phyloP scores from a whole-genome alignment of 2,888 invertebrate genomes.

The Heliconius hortense region DNA sequence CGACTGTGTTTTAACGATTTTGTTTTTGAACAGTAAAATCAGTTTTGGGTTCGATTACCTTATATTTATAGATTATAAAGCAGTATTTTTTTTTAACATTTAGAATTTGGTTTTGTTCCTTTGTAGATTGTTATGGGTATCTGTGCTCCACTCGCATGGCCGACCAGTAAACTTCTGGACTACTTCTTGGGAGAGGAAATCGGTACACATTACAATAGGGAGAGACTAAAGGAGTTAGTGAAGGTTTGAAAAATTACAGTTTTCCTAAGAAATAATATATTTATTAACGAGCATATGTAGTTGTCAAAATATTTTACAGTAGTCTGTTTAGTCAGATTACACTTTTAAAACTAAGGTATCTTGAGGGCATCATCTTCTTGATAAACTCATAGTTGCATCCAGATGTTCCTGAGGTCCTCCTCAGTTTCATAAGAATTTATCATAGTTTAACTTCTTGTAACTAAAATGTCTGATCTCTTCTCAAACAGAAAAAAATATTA shows the following conservation, averaged over 20 bases:
- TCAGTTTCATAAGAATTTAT: no score
- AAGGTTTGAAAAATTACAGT: slow-evolving; percentile 82
- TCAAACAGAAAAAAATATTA: no score
- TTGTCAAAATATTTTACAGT: neutral
- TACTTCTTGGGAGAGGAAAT: slow-evolving; percentile 97
- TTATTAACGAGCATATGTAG: neutral
- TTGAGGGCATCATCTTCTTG: no score
- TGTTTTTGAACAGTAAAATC: neutral
- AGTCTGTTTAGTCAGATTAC: no score
- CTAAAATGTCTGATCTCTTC: no score
- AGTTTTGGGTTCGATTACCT: no score
- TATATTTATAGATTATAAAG: no score
- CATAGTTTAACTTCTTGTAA: no score
- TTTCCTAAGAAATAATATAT: neutral
- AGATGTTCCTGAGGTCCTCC: no score
- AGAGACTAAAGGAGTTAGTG: slow-evolving; percentile 97
- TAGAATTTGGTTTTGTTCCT: neutral
- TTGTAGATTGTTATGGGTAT: slow-evolving; percentile 91
- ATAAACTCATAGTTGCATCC: no score
- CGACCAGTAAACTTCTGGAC: slow-evolving; percentile 95
- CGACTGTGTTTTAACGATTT: neutral
- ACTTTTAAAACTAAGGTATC: no score
- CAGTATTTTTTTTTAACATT: neutral
- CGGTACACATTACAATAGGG: slow-evolving; percentile 97
- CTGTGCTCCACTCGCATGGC: slow-evolving; percentile 96